These are phyloP conservation scores for Prochilodus magdalenae DNA, from an alignment of 2,113 vertebrate species.

Conservation along the genomic window DNA sequence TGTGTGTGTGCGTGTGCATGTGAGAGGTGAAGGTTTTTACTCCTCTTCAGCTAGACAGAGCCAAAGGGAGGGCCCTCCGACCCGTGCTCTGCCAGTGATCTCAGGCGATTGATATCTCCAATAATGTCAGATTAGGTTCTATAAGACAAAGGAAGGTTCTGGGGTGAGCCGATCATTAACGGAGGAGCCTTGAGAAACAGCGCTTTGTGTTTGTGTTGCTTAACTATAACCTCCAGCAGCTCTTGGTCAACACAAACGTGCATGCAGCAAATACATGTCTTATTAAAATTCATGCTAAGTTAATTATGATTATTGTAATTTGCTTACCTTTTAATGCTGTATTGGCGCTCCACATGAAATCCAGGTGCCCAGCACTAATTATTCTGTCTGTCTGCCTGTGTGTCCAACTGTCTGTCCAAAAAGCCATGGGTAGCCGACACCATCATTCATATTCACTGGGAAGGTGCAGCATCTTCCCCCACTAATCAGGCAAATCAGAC, in stretches of 20 bases:
- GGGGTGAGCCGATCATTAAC: constrained; percentile 56
- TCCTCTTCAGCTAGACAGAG: constrained; percentile 58
- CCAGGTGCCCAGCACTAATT: background rate
- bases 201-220: constrained; percentile 18
- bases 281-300: background rate
- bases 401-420: background rate
- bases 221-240: constrained; percentile 6
- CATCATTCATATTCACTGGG: background rate
- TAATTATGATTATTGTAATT: background rate
- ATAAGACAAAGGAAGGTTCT: constrained; percentile 25
- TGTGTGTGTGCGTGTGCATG: constrained; percentile 14
- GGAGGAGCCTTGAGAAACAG: constrained; percentile 34
- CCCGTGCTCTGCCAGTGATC: constrained; percentile 43
- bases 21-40: constrained; percentile 59
- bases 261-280: background rate
- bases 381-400: background rate
- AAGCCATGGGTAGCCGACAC: background rate
- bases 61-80: constrained; percentile 43
- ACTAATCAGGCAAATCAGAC: background rate
- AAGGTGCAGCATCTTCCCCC: background rate
- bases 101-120: constrained; percentile 54
- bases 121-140: constrained; percentile 47
- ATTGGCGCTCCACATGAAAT: background rate
- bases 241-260: background rate
- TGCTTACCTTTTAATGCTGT: background rate